These are phyloP conservation scores for Sus cebifrons DNA, from an alignment of 2,797 vertebrate species.

Conservation along the genomic window DNA sequence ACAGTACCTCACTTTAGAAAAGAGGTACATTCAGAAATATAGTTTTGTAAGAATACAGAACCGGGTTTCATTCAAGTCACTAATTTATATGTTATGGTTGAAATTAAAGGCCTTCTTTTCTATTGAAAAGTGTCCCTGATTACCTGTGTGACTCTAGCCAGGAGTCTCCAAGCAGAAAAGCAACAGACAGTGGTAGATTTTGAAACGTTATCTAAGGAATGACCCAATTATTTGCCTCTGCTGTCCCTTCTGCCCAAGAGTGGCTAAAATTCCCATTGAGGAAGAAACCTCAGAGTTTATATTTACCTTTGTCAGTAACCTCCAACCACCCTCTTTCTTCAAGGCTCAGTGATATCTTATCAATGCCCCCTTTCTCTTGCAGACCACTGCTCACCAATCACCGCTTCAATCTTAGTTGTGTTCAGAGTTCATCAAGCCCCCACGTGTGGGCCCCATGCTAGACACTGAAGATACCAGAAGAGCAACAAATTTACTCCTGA, in stretches of 20 bases:
- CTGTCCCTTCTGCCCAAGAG: background rate
- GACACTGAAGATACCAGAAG: background rate
- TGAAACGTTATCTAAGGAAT: background rate
- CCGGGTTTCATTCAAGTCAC: background rate
- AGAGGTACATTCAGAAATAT: background rate
- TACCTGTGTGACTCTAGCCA: background rate
- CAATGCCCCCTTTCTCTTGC: background rate
- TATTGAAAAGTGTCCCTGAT: conserved; percentile 12
- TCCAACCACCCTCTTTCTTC: background rate
- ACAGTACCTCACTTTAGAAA: background rate
- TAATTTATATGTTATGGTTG: background rate
- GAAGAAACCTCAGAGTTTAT: background rate
- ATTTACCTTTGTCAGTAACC: background rate
- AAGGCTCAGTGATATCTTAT: background rate
- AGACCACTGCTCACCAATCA: background rate
- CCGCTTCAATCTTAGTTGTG: background rate
- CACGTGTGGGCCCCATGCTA: background rate
- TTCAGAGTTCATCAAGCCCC: background rate
- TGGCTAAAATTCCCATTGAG: background rate
- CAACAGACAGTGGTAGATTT: background rate
- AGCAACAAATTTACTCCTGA: background rate
- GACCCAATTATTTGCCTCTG: background rate
- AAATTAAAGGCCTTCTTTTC: conserved; percentile 31
- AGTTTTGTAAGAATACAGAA: conserved; percentile 44
- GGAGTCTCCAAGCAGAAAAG: background rate